phyloP scores from a whole-genome alignment of 1,140 invertebrate genomes.

The Leptopilina boulardi region DNA sequence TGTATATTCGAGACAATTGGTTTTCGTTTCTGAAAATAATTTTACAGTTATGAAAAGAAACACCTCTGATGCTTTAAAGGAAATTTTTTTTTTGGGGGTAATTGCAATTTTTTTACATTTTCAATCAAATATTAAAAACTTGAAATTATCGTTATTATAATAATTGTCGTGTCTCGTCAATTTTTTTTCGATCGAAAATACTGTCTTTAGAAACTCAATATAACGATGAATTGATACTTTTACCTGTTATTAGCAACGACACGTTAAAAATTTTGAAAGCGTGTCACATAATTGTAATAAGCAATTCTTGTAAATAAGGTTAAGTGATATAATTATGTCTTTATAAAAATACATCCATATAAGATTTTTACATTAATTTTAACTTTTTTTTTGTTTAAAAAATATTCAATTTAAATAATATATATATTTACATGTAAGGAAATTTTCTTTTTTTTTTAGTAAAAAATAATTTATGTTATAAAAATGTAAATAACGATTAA shows the following conservation, averaged over 20 bases:
- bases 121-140: background rate
- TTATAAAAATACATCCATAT: background rate
- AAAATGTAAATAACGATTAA: too few relatives aligned
- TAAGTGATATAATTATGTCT: slow-evolving; percentile 5
- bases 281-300: slow-evolving; percentile 11
- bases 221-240: background rate
- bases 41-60: too few relatives aligned
- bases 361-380: background rate
- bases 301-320: slow-evolving; percentile 13
- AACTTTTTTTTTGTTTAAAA: too few relatives aligned
- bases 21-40: too few relatives aligned
- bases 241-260: background rate
- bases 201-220: slow-evolving; percentile 4
- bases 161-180: background rate
- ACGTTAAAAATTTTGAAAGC: slow-evolving; percentile 17
- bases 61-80: too few relatives aligned
- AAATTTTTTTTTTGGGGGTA: background rate
- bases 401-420: too few relatives aligned
- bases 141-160: slow-evolving; percentile 12
- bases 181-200: background rate
- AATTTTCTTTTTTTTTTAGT: too few relatives aligned
- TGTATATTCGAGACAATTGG: too few relatives aligned
- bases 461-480: too few relatives aligned
- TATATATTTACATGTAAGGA: too few relatives aligned
- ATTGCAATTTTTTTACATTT: background rate